Percentiles rank a stretch among this genome's conserved stretches.
Evolutionary conservation across 2,113 vertebrate genomes (phyloP).

Genomic region (Pelusios castaneus): DNA sequence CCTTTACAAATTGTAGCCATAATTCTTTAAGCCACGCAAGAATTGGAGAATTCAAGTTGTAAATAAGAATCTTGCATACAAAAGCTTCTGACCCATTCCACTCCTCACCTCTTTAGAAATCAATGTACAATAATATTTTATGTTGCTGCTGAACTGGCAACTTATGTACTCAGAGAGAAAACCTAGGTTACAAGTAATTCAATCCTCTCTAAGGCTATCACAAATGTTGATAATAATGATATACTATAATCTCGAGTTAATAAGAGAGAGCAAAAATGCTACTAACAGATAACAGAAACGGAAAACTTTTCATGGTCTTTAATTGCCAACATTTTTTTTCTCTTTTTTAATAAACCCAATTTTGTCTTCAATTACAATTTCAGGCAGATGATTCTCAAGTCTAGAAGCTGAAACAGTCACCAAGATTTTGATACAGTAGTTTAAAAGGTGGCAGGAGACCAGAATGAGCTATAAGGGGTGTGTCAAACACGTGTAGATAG

Average conservation of each 20-base stretch:
- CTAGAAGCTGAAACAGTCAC: not conserved
- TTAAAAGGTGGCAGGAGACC: accelerated
- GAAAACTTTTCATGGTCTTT: accelerated
- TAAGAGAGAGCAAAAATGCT: no score
- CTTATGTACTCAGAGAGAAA: not conserved
- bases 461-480: not conserved
- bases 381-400: not conserved
- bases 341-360: no score
- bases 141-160: not conserved
- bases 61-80: not conserved
- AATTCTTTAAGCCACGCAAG: not conserved
- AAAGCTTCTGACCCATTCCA: not conserved
- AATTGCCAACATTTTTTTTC: accelerated
- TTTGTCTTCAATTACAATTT: not conserved
- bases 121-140: not conserved
- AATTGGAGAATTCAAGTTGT: not conserved
- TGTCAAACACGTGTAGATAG: not conserved
- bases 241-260: not conserved
- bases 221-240: accelerated
- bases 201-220: not conserved
- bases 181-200: not conserved
- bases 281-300: not conserved
- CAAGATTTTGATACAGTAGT: not conserved
- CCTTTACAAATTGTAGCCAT: not conserved
- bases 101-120: not conserved